These are phyloP conservation scores for Ommatoiulus sabulosus DNA, from an alignment of 2,888 invertebrate genomes.

Conservation along the genomic window DNA sequence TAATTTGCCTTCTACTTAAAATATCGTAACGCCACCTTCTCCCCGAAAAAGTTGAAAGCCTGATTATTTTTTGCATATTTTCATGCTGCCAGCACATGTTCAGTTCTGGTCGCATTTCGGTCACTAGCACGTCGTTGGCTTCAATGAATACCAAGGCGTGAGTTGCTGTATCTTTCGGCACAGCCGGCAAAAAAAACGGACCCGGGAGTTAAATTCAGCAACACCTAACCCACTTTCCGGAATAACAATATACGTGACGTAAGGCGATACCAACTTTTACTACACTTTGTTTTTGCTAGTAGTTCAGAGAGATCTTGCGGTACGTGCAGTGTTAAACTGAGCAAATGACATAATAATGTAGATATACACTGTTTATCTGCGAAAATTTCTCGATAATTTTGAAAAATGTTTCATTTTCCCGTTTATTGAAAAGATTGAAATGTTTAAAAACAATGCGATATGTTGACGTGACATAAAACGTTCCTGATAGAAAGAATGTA, in stretches of 20 bases:
- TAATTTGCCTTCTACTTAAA: not conserved
- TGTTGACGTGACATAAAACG: no score
- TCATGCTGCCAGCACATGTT: not conserved
- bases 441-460: no score
- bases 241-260: not conserved
- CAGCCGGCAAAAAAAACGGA: not conserved
- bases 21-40: not conserved
- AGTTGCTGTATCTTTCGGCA: not conserved
- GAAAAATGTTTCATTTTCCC: no score
- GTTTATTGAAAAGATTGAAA: no score
- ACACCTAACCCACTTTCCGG: slow-evolving; percentile 32
- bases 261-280: no score
- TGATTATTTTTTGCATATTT: not conserved
- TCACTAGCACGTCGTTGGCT: not conserved
- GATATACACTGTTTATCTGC: no score
- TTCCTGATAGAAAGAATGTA: no score
- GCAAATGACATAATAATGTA: no score
- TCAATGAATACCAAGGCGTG: not conserved
- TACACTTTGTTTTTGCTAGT: no score
- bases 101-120: slow-evolving; percentile 3
- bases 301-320: no score
- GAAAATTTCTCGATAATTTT: no score
- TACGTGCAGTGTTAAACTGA: no score
- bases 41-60: not conserved
- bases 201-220: not conserved